Evolutionary conservation across 2,888 invertebrate genomes (phyloP), one percentile per base, ranked within the genome.

Genomic region (Torymus tubicola): DNA sequence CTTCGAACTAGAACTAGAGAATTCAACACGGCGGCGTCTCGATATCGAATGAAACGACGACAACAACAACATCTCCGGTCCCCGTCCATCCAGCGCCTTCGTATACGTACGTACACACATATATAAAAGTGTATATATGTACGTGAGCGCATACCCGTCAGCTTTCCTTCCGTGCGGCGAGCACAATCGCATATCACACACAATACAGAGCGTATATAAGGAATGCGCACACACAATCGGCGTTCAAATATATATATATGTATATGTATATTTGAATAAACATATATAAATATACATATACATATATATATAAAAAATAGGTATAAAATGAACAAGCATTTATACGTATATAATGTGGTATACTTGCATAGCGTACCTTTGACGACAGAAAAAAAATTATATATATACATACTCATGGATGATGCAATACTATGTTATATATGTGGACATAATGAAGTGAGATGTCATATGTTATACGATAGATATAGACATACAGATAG

Each of bases 401-500:
- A 31, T 71, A 50, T 65, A 57, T 65, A 24, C 16, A 78, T 78
- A 74, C 18, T 16, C 13, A 72, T 68, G 42, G 42, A 74, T 78
- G 73, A 77, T 77, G 64, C 73, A 58, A 18, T 24, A 31, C 31
- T n/a, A 73, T 73, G 73, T 81, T 73, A 69, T 58, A n/a, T n/a
- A n/a, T n/a, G 67, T 80, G 75, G 61, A 76, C n/a, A n/a, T n/a
- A n/a, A 61, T 80, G 65, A 76, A 72, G 67, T 72, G 76, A 71
- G 11, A 73, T 78, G 78, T 81, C 69, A 70, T 78, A 64, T 81
- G 60, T 21, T 21, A 78, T n/a, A n/a, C n/a, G n/a, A n/a, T n/a
- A n/a, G 42, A 31, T 3, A 31, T 79, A 67, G 72, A 73, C 67
- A 67, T 61, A 63, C 8, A 31, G 31, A 31, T 2, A 31, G 31